A percentile compares a stretch with the other conserved stretches of the same genome.
Conservation (phyloP, 1,140 invertebrate species). For the Metaphire vulgaris region DNA sequence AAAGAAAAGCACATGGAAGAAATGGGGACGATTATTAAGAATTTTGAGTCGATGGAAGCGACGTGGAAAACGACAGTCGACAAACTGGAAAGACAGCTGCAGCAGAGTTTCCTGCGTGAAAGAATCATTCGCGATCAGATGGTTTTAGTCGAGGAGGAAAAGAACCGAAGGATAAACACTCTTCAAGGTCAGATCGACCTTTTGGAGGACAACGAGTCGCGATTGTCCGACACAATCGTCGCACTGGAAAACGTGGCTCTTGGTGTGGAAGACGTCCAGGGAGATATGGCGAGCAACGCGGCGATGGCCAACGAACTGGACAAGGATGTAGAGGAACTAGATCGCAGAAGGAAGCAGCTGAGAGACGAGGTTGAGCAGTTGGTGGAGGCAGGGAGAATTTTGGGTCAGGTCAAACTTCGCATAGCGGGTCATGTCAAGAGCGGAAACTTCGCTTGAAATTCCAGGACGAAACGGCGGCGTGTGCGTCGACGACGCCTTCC, state of each 20-base stretch:
- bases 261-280: neutral
- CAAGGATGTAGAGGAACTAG: neutral
- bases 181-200: neutral
- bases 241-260: neutral
- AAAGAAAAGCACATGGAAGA: too few relatives aligned
- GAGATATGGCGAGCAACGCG: neutral
- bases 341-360: neutral
- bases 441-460: too few relatives aligned
- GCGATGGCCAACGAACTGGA: neutral
- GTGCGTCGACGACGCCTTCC: too few relatives aligned
- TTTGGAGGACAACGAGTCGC: neutral
- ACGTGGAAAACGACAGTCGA: neutral
- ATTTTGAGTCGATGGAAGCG: neutral
- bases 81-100: neutral
- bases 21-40: neutral
- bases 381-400: neutral
- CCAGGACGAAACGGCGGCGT: too few relatives aligned
- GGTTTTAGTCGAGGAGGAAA: neutral
- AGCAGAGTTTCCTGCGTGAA: neutral
- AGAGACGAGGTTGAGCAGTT: neutral
- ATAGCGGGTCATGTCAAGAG: too few relatives aligned
- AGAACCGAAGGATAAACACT: neutral
- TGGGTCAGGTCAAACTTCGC: neutral
- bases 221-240: neutral
- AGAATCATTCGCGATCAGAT: neutral